Conservation (phyloP, 2,888 invertebrate species). For the Aspidiotus rigidus region DNA sequence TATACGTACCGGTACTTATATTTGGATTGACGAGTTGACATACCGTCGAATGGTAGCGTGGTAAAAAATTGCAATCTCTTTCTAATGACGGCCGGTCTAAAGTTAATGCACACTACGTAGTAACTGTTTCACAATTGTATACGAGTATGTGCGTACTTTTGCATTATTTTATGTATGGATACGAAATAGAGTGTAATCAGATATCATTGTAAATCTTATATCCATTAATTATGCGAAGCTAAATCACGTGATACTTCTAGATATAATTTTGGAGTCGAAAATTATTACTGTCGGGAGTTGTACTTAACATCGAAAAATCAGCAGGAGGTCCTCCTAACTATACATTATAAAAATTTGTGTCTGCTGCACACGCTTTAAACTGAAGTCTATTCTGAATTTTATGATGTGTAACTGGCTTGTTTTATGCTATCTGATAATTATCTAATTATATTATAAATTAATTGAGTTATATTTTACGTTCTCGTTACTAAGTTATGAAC, state of each 20-base stretch:
- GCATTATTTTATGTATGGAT: no score
- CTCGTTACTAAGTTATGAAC: slow-evolving; percentile 18
- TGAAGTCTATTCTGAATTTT: slow-evolving; percentile 13
- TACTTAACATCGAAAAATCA: slow-evolving; percentile 8
- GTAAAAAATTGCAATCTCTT: no score
- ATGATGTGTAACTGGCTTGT: slow-evolving; percentile 29
- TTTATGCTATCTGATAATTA: slow-evolving; percentile 21
- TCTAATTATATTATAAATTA: slow-evolving; percentile 30
- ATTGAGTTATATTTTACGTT: slow-evolving; percentile 19
- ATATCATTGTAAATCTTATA: not conserved
- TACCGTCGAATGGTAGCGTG: no score
- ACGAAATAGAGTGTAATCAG: not conserved
- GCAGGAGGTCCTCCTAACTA: slow-evolving; percentile 17
- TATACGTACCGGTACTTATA: no score
- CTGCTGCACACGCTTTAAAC: not conserved
- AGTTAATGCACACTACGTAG: no score
- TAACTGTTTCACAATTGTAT: no score
- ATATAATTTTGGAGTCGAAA: slow-evolving; percentile 2
- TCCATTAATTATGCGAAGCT: slow-evolving; percentile 7
- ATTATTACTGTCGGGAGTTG: slow-evolving; percentile 14
- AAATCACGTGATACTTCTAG: slow-evolving; percentile 3
- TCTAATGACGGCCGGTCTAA: no score
- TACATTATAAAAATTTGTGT: not conserved
- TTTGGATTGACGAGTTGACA: no score
- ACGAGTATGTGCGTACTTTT: no score